phyloP scores from a whole-genome alignment of 1,140 invertebrate genomes.

The Probaryconus sp. region DNA sequence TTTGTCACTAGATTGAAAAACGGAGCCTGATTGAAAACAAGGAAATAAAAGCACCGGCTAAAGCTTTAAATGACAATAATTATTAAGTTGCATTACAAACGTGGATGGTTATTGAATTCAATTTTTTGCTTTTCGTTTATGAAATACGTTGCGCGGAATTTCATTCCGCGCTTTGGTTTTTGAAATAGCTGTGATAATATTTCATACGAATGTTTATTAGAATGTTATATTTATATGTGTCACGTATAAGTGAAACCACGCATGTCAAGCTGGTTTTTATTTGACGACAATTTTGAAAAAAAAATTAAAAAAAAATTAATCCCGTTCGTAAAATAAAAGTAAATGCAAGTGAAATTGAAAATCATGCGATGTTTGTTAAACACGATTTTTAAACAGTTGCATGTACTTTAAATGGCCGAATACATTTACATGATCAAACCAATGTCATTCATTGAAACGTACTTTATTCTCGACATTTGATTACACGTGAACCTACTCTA shows the following conservation, averaged over 20 bases:
- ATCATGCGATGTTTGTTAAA: slow-evolving; percentile 30
- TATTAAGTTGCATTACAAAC: slow-evolving; percentile 40
- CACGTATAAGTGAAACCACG: too few relatives aligned
- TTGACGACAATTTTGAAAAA: too few relatives aligned
- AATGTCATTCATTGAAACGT: slow-evolving; percentile 50
- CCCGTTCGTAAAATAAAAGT: slow-evolving; percentile 13
- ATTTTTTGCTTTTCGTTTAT: not conserved
- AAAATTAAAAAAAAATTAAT: too few relatives aligned
- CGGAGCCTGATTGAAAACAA: slow-evolving; percentile 42
- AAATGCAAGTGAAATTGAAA: slow-evolving; percentile 36
- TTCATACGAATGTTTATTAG: too few relatives aligned
- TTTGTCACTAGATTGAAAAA: slow-evolving; percentile 57
- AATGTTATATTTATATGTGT: too few relatives aligned
- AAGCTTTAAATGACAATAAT: slow-evolving; percentile 13
- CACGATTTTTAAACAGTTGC: slow-evolving; percentile 36
- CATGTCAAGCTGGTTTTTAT: too few relatives aligned
- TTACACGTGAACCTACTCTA: slow-evolving; percentile 55
- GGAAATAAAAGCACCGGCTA: slow-evolving; percentile 44
- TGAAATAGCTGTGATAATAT: too few relatives aligned
- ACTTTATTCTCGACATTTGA: slow-evolving; percentile 52
- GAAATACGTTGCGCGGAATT: too few relatives aligned
- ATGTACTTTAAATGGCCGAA: slow-evolving; percentile 52
- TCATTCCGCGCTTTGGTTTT: too few relatives aligned
- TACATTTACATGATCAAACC: slow-evolving; percentile 56
- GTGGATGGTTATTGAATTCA: slow-evolving; percentile 24